These are phyloP conservation scores for Heliconius ethilla DNA, from an alignment of 2,888 invertebrate species.

Conservation along the genomic window DNA sequence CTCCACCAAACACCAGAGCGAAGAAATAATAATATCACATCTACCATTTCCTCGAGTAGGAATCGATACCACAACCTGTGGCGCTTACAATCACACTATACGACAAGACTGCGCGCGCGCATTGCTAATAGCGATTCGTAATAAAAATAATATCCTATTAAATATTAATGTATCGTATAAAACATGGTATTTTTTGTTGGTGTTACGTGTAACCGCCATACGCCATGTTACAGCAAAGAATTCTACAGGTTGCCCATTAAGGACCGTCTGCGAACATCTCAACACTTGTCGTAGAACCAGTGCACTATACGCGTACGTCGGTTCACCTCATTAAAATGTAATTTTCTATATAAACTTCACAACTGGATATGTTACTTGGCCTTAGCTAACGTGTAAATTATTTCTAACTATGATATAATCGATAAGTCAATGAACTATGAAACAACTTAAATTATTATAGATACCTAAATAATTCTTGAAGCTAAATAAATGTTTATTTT, in stretches of 20 bases:
- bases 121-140: background rate
- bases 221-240: conserved; percentile 57
- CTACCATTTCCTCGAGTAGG: too few species aligned
- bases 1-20: too few species aligned
- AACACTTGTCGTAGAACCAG: conserved; percentile 58
- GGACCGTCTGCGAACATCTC: conserved; percentile 54
- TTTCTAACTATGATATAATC: conserved; percentile 38
- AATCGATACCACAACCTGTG: too few species aligned
- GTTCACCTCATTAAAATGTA: conserved; percentile 60
- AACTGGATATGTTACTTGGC: conserved; percentile 38
- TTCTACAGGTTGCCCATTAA: conserved; percentile 71
- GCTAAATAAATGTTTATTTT: conserved; percentile 35
- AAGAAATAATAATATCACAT: too few species aligned
- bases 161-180: conserved; percentile 33
- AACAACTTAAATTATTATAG: conserved; percentile 34
- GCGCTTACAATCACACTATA: too few species aligned
- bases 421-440: conserved; percentile 36
- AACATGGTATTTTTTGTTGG: conserved; percentile 39
- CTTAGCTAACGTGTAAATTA: conserved; percentile 43
- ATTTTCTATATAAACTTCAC: conserved; percentile 48
- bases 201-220: conserved; percentile 45
- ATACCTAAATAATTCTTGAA: conserved; percentile 28
- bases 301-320: conserved; percentile 56
- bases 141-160: conserved; percentile 28
- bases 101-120: too few species aligned